These are phyloP conservation scores for Eulemur coronatus DNA, from an alignment of 2,797 vertebrate species.

Conservation along the genomic window DNA sequence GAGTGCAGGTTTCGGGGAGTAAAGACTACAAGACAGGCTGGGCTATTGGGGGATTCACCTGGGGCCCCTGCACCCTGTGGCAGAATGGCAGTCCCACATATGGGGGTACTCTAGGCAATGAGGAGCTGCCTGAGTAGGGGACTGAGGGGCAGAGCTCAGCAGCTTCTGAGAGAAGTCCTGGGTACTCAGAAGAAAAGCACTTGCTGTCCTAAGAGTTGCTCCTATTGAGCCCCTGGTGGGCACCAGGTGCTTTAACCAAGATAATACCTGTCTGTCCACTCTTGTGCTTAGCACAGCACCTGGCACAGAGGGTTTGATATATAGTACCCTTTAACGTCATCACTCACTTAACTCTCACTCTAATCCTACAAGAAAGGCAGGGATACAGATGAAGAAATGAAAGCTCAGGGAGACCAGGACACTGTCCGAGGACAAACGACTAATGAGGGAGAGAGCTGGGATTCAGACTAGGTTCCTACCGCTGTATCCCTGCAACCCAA, in stretches of 20 bases:
- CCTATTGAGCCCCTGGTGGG: neutral
- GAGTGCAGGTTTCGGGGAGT: neutral
- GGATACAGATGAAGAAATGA: neutral
- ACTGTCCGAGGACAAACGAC: neutral
- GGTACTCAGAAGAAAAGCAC: neutral
- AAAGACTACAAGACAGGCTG: neutral
- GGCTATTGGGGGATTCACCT: neutral
- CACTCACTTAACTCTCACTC: neutral
- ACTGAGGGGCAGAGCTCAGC: neutral
- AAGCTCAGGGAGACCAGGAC: neutral
- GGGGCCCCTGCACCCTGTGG: neutral
- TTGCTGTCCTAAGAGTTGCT: neutral
- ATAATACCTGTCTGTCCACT: neutral
- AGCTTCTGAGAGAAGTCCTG: neutral
- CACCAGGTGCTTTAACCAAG: neutral
- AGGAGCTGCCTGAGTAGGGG: neutral
- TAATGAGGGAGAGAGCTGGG: neutral
- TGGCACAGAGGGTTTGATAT: neutral
- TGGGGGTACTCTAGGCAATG: neutral
- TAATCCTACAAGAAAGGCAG: neutral
- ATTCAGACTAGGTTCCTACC: neutral
- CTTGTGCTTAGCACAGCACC: neutral
- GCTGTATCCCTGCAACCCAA: neutral
- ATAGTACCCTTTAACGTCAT: neutral
- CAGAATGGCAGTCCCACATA: neutral